Conservation (phyloP, 2,113 vertebrate genomes). For the Tachysurus fulvidraco region DNA sequence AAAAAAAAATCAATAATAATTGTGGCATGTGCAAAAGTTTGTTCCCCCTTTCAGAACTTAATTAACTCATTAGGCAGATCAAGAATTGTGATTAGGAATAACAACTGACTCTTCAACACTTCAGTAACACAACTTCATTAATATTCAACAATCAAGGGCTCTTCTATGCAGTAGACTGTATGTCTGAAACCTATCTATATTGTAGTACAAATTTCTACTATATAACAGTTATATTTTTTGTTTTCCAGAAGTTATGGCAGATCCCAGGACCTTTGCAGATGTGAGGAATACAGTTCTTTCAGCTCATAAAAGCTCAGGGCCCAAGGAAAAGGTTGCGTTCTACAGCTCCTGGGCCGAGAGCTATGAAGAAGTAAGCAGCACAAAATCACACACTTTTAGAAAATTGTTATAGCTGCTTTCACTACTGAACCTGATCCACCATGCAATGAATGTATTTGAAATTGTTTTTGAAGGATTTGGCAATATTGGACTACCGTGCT, state of each 20-base stretch:
- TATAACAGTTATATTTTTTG: neutral
- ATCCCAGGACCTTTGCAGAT: conserved; percentile 59
- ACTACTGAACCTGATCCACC: no score
- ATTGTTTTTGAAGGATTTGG: conserved; percentile 74
- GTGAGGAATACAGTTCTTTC: conserved; percentile 64
- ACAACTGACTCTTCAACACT: neutral
- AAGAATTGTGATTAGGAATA: neutral
- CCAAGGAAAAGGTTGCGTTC: conserved; percentile 67
- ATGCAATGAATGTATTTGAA: neutral
- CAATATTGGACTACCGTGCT: conserved; percentile 78
- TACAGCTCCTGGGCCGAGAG: conserved; percentile 71
- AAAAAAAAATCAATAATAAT: neutral
- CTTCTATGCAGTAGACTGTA: neutral
- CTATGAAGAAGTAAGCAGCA: conserved; percentile 70
- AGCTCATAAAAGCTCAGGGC: conserved; percentile 52
- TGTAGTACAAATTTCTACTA: neutral
- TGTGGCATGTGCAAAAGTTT: neutral
- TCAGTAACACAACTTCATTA: neutral
- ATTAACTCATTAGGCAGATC: neutral
- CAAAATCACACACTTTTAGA: neutral
- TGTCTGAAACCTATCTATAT: neutral
- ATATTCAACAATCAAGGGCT: neutral
- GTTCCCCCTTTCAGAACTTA: neutral
- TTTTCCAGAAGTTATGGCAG: conserved; percentile 62
- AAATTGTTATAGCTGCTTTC: neutral